Base-by-base conservation (phyloP, 2,888 invertebrate species). In the Mylabris sibirica region DNA sequence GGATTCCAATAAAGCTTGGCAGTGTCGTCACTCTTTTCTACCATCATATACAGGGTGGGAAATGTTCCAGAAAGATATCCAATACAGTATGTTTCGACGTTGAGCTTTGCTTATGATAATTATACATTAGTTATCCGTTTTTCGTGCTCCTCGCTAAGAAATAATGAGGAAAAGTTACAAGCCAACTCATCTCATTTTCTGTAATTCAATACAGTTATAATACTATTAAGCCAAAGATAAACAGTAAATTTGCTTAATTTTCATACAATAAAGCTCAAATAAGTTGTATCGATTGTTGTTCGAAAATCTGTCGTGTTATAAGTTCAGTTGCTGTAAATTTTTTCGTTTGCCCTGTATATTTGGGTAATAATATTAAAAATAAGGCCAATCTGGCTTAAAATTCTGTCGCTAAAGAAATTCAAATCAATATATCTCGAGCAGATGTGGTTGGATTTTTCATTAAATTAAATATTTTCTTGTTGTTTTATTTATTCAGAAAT, bases 1-100 rank as follows among this genome's bases (percentile, higher is more conserved):
- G 68, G 38, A 49, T 64, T 64, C 26, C 49, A 44, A 44, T 61
- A n/a, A 12, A 61, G 60, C 30, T 60, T 22, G 60, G 30, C 30
- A 26, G 60, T 12, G 2, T 26, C 60, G 30, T 35, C 30, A 34
- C 60, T 20, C 8, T 17, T 61, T 17, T 30, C 34, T 57, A 41
- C 6, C 53, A 60, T 1, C 26, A 3, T 30, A 22, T 60, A 30
- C 35, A 17, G 11, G 30, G 3, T 60, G 5, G 5, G 22, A 35
- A 26, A 59, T 30, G n/a, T 24, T 59, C 24, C 12, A 3, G 14
- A 38, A 11, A 38, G 1, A 38, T 38, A 30, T 30, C 30, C 30
- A n/a, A n/a, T n/a, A n/a, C n/a, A n/a, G n/a, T n/a, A n/a, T n/a
- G n/a, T n/a, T n/a, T n/a, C 30, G 8, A 1, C 30, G 8, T 30